Conservation (phyloP, 1,140 invertebrate genomes). For the Pygmarrhopalites habei region DNA sequence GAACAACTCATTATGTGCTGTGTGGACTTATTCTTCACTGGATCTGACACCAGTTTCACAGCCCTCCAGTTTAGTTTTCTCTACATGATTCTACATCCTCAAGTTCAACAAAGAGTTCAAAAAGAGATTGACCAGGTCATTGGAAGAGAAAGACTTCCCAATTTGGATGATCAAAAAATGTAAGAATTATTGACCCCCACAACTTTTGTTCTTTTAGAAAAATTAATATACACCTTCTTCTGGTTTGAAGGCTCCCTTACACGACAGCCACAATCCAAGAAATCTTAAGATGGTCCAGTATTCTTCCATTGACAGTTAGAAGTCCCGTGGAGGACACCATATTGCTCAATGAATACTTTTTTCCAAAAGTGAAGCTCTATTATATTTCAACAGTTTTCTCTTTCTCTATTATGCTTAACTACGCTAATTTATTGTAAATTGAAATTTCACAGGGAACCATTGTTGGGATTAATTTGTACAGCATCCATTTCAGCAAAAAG, state of each 20-base stretch:
- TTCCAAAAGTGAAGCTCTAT: conserved; percentile 16
- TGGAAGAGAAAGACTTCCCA: conserved; percentile 13
- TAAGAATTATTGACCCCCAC: no score
- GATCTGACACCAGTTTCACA: conserved; percentile 21
- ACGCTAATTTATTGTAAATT: no score
- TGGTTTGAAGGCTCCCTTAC: no score
- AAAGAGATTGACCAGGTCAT: conserved; percentile 28
- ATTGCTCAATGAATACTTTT: background rate
- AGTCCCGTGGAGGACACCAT: conserved; percentile 1
- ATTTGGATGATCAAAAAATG: conserved; percentile 9
- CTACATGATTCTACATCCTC: conserved; percentile 17
- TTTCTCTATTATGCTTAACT: no score
- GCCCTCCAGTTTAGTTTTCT: conserved; percentile 25
- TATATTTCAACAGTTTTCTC: no score
- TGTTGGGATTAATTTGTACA: conserved; percentile 15
- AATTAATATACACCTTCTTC: no score
- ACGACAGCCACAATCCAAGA: no score
- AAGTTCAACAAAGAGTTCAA: conserved; percentile 22
- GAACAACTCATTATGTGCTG: conserved; percentile 23
- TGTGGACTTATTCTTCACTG: conserved; percentile 27
- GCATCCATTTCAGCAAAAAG: conserved; percentile 21
- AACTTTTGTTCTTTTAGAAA: no score
- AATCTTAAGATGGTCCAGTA: conserved; percentile 12
- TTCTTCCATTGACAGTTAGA: conserved; percentile 20
- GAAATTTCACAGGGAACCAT: conserved; percentile 13